Evolutionary conservation across 2,888 invertebrate species (phyloP).

Genomic region (Cenopis cana): DNA sequence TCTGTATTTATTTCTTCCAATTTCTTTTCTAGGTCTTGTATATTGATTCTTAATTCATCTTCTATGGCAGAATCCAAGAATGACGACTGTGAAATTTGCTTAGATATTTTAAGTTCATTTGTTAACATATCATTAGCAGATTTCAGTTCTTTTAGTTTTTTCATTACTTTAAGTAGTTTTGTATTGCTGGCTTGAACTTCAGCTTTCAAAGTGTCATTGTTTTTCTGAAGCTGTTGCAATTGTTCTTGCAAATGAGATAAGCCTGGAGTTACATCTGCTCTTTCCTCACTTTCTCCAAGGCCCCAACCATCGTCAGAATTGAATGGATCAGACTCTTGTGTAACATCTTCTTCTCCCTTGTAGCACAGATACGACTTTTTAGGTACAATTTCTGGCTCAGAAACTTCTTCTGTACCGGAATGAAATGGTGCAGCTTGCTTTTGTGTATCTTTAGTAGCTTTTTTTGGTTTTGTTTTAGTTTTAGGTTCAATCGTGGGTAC

Average conservation of each 20-base stretch:
- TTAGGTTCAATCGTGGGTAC: constrained; percentile 50
- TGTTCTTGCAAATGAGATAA: constrained; percentile 85
- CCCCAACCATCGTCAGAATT: constrained; percentile 80
- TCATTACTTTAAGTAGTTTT: constrained; percentile 91
- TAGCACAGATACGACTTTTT: constrained; percentile 85
- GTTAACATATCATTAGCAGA: constrained; percentile 86
- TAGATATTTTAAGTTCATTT: constrained; percentile 82
- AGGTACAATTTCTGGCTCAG: constrained; percentile 76
- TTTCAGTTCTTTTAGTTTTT: constrained; percentile 94
- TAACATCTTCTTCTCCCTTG: constrained; percentile 58
- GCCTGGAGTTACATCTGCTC: constrained; percentile 67
- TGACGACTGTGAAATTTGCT: constrained; percentile 82
- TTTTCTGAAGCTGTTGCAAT: constrained; percentile 84
- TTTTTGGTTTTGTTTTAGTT: constrained; percentile 53
- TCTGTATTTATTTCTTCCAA: constrained; percentile 85
- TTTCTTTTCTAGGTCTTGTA: constrained; percentile 87
- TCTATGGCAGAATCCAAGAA: constrained; percentile 92
- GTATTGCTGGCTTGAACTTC: constrained; percentile 88
- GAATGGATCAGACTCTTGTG: constrained; percentile 67
- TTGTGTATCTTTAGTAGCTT: constrained; percentile 58
- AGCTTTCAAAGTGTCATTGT: constrained; percentile 84
- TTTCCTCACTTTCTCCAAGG: constrained; percentile 68
- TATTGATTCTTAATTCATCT: constrained; percentile 90
- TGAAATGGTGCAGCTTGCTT: constrained; percentile 51
- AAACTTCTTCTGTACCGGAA: constrained; percentile 48